A percentile compares a stretch with the other conserved stretches of the same genome.
Conservation (phyloP, 2,113 vertebrate species). For the Tragulus kanchil region DNA sequence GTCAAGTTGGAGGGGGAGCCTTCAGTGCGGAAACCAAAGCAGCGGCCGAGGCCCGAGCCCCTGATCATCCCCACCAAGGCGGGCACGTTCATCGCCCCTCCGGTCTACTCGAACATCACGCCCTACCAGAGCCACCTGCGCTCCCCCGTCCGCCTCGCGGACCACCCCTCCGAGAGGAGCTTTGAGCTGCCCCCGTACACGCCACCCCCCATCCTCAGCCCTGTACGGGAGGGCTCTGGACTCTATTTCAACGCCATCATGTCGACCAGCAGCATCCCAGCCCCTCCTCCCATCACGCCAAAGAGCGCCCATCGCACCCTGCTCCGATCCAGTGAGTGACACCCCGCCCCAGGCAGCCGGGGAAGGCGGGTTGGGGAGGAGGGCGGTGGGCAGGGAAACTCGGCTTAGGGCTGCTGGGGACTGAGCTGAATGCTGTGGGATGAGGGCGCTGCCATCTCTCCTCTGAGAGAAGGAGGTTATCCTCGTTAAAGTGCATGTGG, state of each 20-base stretch:
- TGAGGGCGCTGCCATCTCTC: not conserved
- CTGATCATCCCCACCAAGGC: slow-evolving; percentile 98
- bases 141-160: slow-evolving; percentile 94
- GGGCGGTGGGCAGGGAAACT: not conserved
- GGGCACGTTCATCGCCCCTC: slow-evolving; percentile 94
- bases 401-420: not conserved
- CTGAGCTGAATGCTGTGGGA: not conserved
- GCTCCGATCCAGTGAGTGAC: slow-evolving; percentile 95
- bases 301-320: slow-evolving; percentile 96
- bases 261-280: slow-evolving; percentile 90
- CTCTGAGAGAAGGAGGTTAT: not conserved
- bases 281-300: slow-evolving; percentile 94
- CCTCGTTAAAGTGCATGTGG: not conserved
- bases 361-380: not conserved
- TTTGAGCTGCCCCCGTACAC: slow-evolving; percentile 97
- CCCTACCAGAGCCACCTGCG: slow-evolving; percentile 98
- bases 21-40: slow-evolving; percentile 92
- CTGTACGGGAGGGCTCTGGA: slow-evolving; percentile 97
- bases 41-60: slow-evolving; percentile 95
- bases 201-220: slow-evolving; percentile 98
- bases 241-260: slow-evolving; percentile 98
- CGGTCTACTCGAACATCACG: slow-evolving; percentile 96
- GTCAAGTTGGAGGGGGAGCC: slow-evolving; percentile 91
- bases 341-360: rapidly evolving
- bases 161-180: slow-evolving; percentile 91